Conservation (phyloP, 1,140 invertebrate genomes). For the Drosophila sucinea region DNA sequence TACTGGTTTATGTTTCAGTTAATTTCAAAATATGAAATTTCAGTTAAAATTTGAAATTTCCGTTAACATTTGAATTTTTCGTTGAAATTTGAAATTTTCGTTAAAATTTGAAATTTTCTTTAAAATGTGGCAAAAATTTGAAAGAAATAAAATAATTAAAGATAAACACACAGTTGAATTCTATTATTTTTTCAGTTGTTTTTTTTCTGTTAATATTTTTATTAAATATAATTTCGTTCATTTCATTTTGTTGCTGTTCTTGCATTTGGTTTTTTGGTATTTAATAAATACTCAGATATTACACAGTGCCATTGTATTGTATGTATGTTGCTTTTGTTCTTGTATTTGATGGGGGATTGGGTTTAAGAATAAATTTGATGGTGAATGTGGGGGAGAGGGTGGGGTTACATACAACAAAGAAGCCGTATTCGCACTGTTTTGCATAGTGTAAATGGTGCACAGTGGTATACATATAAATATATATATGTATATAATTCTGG, state of each 20-base stretch:
- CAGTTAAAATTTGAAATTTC: no score
- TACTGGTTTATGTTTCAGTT: no score
- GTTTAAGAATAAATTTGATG: conserved; percentile 8
- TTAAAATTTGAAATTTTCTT: no score
- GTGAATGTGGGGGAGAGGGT: conserved; percentile 14
- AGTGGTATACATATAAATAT: conserved; percentile 2
- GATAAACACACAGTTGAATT: not conserved
- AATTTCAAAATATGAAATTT: no score
- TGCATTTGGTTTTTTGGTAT: conserved; percentile 44
- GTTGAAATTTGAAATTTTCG: no score
- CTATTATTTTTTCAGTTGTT: conserved; percentile 29
- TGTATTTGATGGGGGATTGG: conserved; percentile 24
- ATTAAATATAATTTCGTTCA: conserved; percentile 76
- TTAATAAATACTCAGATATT: conserved; percentile 43
- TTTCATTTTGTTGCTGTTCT: conserved; percentile 43
- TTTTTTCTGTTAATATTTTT: conserved; percentile 66
- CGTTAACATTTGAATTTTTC: no score
- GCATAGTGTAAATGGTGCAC: conserved; percentile 6
- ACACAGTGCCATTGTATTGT: conserved; percentile 36
- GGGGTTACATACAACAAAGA: conserved; percentile 37
- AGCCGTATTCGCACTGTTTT: conserved; percentile 9
- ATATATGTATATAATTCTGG: conserved; percentile 20
- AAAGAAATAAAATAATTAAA: not conserved
- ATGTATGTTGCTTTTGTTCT: conserved; percentile 29
- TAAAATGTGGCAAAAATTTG: no score